These are phyloP conservation scores for Tauraco hartlaubi DNA, from an alignment of 2,797 vertebrate species.

Conservation along the genomic window DNA sequence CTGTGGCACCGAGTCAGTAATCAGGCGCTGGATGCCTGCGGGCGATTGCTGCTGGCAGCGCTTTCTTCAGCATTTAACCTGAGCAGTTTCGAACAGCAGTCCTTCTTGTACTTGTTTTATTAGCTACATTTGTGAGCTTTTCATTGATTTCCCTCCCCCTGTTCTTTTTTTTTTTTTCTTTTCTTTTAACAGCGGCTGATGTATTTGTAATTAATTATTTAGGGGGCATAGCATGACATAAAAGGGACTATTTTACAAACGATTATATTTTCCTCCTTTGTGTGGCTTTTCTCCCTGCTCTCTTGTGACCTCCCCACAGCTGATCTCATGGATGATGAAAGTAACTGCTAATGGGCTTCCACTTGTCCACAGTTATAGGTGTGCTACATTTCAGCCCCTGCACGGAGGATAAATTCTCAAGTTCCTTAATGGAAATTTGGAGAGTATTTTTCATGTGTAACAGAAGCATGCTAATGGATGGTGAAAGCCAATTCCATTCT, in stretches of 20 bases:
- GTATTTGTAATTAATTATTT: constrained; percentile 70
- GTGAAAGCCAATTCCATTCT: background rate
- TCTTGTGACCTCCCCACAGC: constrained; percentile 29
- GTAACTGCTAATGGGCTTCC: constrained; percentile 31
- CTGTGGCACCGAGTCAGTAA: background rate
- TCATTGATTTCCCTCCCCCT: background rate
- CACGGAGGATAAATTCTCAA: background rate
- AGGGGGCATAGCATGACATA: constrained; percentile 34
- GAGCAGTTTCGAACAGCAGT: background rate
- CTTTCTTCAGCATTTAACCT: constrained; percentile 43
- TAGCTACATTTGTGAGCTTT: constrained; percentile 6
- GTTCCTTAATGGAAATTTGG: constrained; percentile 38
- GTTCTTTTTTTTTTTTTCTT: background rate
- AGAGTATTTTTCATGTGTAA: background rate
- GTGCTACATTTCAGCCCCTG: constrained; percentile 5
- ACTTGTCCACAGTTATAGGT: background rate
- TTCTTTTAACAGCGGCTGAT: background rate
- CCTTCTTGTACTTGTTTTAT: background rate
- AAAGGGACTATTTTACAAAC: constrained; percentile 68
- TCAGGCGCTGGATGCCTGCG: background rate
- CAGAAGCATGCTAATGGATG: constrained; percentile 31
- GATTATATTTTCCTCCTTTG: constrained; percentile 43
- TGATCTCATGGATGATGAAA: constrained; percentile 51
- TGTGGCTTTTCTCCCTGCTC: constrained; percentile 17
- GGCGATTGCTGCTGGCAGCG: constrained; percentile 9